A percentile compares a stretch with the other conserved stretches of the same genome.
Conservation (phyloP, 2,113 vertebrate species). For the Xiphias gladius region DNA sequence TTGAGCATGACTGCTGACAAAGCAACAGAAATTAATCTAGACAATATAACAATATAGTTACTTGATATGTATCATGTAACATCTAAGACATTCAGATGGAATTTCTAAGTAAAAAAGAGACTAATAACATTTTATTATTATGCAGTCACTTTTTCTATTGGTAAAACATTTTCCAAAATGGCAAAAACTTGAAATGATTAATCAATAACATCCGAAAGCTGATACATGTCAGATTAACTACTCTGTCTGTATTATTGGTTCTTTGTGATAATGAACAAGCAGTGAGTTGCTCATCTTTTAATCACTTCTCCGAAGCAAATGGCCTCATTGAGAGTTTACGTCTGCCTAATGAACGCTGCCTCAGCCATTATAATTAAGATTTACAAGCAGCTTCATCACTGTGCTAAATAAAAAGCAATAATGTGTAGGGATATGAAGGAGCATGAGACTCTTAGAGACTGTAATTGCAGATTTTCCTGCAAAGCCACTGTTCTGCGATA, state of each 20-base stretch:
- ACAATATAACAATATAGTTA: neutral
- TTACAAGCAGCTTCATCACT: conserved; percentile 40
- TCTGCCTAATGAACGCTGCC: conserved; percentile 20
- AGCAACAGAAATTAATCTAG: neutral
- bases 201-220: conserved; percentile 18
- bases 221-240: conserved; percentile 5
- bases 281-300: conserved; percentile 32
- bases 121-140: neutral
- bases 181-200: neutral
- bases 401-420: conserved; percentile 38
- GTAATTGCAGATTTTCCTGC: conserved; percentile 12
- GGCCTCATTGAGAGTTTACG: conserved; percentile 38
- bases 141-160: neutral
- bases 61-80: neutral
- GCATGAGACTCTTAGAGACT: neutral
- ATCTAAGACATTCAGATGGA: neutral
- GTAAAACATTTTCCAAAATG: neutral
- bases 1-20: neutral
- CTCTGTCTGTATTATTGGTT: conserved; percentile 7
- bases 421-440: neutral
- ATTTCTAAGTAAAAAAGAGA: neutral
- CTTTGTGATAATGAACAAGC: conserved; percentile 26
- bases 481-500: neutral
- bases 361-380: conserved; percentile 33
- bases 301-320: conserved; percentile 34